phyloP scores from a whole-genome alignment of 2,113 vertebrate genomes.

The Chaetodon auriga region DNA sequence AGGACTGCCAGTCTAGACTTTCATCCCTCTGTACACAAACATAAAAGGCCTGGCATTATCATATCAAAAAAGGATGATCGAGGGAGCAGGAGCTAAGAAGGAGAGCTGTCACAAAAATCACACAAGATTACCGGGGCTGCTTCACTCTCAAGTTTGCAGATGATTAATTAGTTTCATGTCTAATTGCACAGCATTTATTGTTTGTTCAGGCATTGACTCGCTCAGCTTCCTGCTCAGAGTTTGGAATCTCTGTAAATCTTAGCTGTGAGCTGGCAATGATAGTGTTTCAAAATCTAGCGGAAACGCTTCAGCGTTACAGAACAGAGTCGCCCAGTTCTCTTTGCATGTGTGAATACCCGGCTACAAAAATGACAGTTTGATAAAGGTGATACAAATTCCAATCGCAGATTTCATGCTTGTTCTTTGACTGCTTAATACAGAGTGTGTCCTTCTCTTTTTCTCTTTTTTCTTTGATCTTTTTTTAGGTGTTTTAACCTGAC shows the following conservation, averaged over 20 bases:
- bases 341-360: conserved; percentile 25
- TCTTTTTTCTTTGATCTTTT: conserved; percentile 53
- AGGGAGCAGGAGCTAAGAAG: conserved; percentile 35
- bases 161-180: conserved; percentile 67
- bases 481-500: conserved; percentile 88
- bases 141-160: conserved; percentile 61
- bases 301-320: conserved; percentile 47
- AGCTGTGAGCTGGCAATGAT: conserved; percentile 38
- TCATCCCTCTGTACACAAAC: conserved; percentile 76
- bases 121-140: conserved; percentile 38
- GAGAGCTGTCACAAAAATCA: conserved; percentile 48
- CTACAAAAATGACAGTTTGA: conserved; percentile 36
- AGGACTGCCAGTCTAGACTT: conserved; percentile 70
- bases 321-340: conserved; percentile 32
- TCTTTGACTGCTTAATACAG: conserved; percentile 34
- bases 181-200: conserved; percentile 68
- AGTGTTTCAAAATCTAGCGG: conserved; percentile 51
- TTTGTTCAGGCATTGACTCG: conserved; percentile 54
- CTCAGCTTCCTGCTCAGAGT: conserved; percentile 44
- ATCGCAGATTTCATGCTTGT: conserved; percentile 13
- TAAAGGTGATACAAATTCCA: conserved; percentile 23
- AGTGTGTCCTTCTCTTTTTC: background rate
- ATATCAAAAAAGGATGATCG: conserved; percentile 51
- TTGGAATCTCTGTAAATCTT: conserved; percentile 47
- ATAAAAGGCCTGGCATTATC: conserved; percentile 68